phyloP scores from a whole-genome alignment of 2,113 vertebrate genomes.

The human (Homo sapiens) region GRCh38 chr4:53411501-53412000 shows the following conservation, averaged over 20 bases:
- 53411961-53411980: not conserved
- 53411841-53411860: conserved; percentile 12
- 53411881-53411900: not conserved
- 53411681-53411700: not conserved
- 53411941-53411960: not conserved
- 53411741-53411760: not conserved
- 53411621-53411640: not conserved
- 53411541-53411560: conserved; percentile 2
- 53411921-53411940: not conserved
- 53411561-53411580: not conserved
- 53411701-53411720: not conserved
- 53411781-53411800: not conserved
- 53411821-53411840: conserved; percentile 3
- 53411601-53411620: not conserved
- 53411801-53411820: conserved; percentile 25
- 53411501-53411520: conserved; percentile 4
- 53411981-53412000: not conserved
- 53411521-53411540: conserved; percentile 25
- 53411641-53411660: not conserved
- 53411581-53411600: not conserved
- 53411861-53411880: not conserved
- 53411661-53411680: conserved; percentile 23
- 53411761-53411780: conserved; percentile 4
- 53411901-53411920: not conserved
- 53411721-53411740: not conserved